A percentile compares a stretch with the other conserved stretches of the same genome.
Conservation (phyloP, 2,797 vertebrate genomes). For the Columba guinea region DNA sequence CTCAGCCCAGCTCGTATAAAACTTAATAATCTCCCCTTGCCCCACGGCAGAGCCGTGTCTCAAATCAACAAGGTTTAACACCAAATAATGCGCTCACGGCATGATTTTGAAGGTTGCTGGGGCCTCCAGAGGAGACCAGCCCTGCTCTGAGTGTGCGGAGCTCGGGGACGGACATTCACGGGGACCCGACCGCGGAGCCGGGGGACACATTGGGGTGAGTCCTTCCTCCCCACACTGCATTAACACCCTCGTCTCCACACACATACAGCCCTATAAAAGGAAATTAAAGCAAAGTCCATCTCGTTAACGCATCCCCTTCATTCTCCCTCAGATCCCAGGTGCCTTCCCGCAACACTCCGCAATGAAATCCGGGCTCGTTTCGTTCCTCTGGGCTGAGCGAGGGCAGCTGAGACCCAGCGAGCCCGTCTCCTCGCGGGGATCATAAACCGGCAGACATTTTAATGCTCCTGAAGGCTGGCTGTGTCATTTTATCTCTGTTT, state of each 20-base stretch:
- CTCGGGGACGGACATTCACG: fast-evolving
- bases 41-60: fast-evolving
- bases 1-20: fast-evolving
- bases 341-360: background rate
- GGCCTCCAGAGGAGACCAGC: background rate
- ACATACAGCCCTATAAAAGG: background rate
- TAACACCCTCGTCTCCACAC: background rate
- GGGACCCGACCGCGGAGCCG: background rate
- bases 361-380: background rate
- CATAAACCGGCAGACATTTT: background rate
- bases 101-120: fast-evolving
- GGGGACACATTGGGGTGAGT: background rate
- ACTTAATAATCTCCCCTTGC: fast-evolving
- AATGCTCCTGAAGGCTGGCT: background rate
- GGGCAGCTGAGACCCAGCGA: background rate
- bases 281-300: background rate
- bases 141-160: fast-evolving
- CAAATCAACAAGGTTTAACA: background rate
- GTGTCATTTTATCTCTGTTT: background rate
- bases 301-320: background rate
- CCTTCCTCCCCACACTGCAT: background rate
- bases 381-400: background rate
- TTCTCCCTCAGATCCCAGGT: background rate
- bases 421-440: background rate
- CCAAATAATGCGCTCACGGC: fast-evolving